Conservation (phyloP, 2,797 vertebrate species). For the Hydrocynus forskahlii region DNA sequence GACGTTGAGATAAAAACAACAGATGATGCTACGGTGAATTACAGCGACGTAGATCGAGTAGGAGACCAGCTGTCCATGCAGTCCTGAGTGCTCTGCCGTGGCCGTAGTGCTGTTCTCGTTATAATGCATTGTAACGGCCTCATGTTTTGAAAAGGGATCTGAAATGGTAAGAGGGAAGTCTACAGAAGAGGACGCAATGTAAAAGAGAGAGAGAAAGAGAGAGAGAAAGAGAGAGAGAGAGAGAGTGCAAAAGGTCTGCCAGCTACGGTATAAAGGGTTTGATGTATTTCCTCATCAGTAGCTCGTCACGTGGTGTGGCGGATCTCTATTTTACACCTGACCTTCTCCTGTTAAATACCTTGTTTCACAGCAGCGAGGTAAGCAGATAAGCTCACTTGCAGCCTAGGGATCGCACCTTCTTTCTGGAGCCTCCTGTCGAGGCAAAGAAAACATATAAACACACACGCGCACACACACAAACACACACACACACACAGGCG, state of each 20-base stretch:
- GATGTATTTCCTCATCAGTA: conserved; percentile 78
- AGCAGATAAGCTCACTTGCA: conserved; percentile 58
- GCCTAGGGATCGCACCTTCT: conserved; percentile 10
- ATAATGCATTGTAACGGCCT: conserved; percentile 69
- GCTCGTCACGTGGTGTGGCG: conserved; percentile 67
- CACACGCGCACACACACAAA: neutral
- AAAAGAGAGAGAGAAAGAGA: neutral
- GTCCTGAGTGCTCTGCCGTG: conserved; percentile 50
- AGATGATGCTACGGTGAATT: conserved; percentile 63
- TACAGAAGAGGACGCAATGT: conserved; percentile 18
- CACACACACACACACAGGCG: neutral
- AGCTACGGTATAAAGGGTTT: conserved; percentile 65
- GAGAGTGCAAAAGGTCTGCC: conserved; percentile 57
- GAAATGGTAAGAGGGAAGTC: conserved; percentile 56
- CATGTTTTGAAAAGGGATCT: conserved; percentile 54
- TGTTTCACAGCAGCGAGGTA: conserved; percentile 70
- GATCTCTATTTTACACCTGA: conserved; percentile 75
- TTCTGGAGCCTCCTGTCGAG: conserved; percentile 23
- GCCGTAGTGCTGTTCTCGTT: conserved; percentile 55
- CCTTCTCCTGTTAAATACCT: conserved; percentile 76
- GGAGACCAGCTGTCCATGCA: conserved; percentile 66
- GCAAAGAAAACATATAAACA: conserved; percentile 26
- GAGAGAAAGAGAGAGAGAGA: neutral
- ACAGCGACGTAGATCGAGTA: conserved; percentile 68
- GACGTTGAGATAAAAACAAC: conserved; percentile 42